These are phyloP conservation scores for Trematocara variabile DNA, from an alignment of 2,113 vertebrate genomes.

Conservation along the genomic window DNA sequence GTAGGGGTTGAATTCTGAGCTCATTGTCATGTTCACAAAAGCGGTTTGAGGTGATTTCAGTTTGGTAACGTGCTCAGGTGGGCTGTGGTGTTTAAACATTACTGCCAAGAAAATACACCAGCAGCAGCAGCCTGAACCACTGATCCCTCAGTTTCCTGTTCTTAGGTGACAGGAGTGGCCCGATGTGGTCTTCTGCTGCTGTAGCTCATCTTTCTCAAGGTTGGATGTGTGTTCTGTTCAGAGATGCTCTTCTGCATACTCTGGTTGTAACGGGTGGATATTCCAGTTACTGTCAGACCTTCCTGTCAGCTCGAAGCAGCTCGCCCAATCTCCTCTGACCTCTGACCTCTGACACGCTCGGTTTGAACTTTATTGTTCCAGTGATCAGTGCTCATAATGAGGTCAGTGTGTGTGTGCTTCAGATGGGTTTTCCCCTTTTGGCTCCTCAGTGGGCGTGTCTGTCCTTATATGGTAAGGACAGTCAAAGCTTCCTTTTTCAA, in stretches of 20 bases:
- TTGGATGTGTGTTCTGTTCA: not conserved
- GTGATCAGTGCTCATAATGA: not conserved
- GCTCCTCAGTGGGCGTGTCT: not conserved
- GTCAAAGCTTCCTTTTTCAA: not conserved
- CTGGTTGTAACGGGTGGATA: accelerated
- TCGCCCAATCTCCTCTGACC: not conserved
- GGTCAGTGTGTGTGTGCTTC: not conserved
- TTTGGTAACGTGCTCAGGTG: not conserved
- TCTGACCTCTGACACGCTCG: not conserved
- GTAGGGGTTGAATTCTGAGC: not conserved
- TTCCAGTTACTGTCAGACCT: not conserved
- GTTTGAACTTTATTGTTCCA: not conserved
- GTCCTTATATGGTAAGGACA: accelerated
- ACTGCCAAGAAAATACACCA: not conserved
- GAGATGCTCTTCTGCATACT: not conserved
- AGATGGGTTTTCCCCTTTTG: not conserved
- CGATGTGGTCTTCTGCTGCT: not conserved
- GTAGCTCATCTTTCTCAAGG: not conserved
- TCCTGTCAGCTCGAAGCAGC: not conserved
- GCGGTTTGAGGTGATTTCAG: not conserved
- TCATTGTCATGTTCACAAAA: not conserved
- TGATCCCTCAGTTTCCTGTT: not conserved
- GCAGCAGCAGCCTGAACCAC: not conserved
- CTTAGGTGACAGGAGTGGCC: not conserved
- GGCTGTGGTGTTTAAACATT: not conserved